Conservation (phyloP, 2,888 invertebrate species). For the Eristalinus aeneus region DNA sequence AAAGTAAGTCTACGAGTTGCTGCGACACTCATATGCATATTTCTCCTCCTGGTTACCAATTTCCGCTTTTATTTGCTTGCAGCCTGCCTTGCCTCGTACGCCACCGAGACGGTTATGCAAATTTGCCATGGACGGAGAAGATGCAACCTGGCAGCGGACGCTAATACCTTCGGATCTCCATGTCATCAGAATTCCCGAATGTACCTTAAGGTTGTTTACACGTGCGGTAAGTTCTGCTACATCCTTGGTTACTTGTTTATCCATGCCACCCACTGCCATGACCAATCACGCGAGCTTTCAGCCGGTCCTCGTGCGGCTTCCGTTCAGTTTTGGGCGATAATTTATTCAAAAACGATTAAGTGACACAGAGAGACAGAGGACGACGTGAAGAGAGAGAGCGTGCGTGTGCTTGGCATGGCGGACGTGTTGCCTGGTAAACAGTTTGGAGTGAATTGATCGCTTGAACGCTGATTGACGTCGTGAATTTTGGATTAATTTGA, state of each 20-base stretch:
- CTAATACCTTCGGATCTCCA: slow-evolving; percentile 91
- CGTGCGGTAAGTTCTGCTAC: slow-evolving; percentile 87
- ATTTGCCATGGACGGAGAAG: slow-evolving; percentile 92
- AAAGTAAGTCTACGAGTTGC: slow-evolving; percentile 85
- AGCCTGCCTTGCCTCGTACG: slow-evolving; percentile 94
- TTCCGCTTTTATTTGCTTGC: slow-evolving; percentile 75
- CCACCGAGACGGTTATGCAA: slow-evolving; percentile 94
- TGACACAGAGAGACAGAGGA: background rate
- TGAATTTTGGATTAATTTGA: slow-evolving; percentile 63
- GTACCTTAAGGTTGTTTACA: slow-evolving; percentile 93
- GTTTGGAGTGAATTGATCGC: slow-evolving; percentile 62
- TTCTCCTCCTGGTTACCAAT: slow-evolving; percentile 10
- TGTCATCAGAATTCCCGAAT: slow-evolving; percentile 91
- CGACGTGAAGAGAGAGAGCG: background rate
- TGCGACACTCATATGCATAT: slow-evolving; percentile 46
- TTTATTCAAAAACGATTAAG: slow-evolving; percentile 12
- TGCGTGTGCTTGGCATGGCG: background rate
- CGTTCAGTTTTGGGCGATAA: slow-evolving; percentile 39
- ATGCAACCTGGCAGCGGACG: slow-evolving; percentile 91
- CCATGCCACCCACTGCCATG: background rate
- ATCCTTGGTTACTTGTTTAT: slow-evolving; percentile 29
- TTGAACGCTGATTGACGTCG: slow-evolving; percentile 62
- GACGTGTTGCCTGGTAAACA: slow-evolving; percentile 56
- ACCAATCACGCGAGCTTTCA: background rate
- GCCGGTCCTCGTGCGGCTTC: slow-evolving; percentile 40